Base-by-base conservation (phyloP, 1,140 invertebrate species). In the Formica selysi region DNA sequence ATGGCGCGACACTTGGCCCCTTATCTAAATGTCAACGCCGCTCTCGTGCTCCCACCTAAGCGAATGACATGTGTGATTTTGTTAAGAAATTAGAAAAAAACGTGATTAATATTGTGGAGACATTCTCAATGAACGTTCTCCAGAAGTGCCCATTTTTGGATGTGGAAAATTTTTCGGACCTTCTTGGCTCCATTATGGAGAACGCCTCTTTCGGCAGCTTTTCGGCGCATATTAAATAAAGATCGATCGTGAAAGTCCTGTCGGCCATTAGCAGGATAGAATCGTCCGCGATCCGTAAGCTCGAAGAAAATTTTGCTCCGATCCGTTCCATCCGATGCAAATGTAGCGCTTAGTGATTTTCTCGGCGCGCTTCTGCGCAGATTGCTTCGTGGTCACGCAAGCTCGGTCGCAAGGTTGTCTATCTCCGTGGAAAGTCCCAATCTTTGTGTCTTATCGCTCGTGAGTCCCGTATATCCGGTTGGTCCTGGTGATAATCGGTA, bases 281-380 rank as follows among this genome's bases (percentile, higher is more conserved):
- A 81, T 61, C 67, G 36, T 57, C 26, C 67, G 68, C 48, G 48
- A 62, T 36, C 11, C 29, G 48, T 36, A 11, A 38, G 19, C 8
- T 65, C 44, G 38, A 48, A 13, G 62, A 54, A 85, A 32, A 81
- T 70, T 57, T 71, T 29, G 5, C 29, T 68, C 26, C 71, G 59
- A 62, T 76, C 48, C 71, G 41, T 79, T 16, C 19, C 38, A 29
- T 62, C 38, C 68, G 61, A 84, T 87, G 62, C 70, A 57, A 85
- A 85, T 76, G 68, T 41, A 51, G 59, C 44, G 70, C 71, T 64
- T 87, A 87, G 86, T 76, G 86, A 87, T 85, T 84, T 87, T 84
- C 81, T 85, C 51, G 26, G 64, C 51, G 70, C 80, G 80, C 86
- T 76, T 85, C 86, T 87, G 86, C 86, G 86, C 86, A 87, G 80